These are phyloP conservation scores for Heliconius cydno DNA, from an alignment of 2,888 invertebrate species.

Conservation along the genomic window DNA sequence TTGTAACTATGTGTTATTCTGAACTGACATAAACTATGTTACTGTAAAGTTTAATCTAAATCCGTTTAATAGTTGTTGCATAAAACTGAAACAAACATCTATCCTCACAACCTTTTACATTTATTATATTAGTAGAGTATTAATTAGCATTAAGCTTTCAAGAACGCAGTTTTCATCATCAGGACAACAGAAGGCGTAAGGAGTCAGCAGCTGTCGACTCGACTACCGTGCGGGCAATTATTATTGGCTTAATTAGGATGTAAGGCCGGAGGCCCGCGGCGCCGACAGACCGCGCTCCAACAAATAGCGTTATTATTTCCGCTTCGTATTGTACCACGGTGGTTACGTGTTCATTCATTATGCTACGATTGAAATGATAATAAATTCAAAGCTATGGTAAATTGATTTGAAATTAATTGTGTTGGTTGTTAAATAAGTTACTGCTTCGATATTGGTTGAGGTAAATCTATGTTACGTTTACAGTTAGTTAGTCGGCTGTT, in stretches of 20 bases:
- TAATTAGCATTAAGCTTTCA: conserved; percentile 2
- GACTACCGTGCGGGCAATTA: conserved; percentile 76
- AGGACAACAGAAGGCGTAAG: conserved; percentile 61
- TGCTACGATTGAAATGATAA: conserved; percentile 75
- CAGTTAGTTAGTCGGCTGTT: conserved; percentile 72
- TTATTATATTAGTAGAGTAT: neutral
- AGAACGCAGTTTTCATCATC: conserved; percentile 45
- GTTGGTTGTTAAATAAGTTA: conserved; percentile 61
- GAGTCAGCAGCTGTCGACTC: conserved; percentile 62
- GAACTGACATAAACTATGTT: too few relatives aligned
- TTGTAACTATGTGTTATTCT: too few relatives aligned
- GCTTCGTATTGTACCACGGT: conserved; percentile 73
- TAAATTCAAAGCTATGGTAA: conserved; percentile 69
- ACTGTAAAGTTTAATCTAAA: too few relatives aligned
- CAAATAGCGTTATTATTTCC: conserved; percentile 81
- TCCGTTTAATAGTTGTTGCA: too few relatives aligned
- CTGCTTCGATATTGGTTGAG: conserved; percentile 53
- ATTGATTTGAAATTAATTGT: conserved; percentile 76
- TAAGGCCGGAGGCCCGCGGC: conserved; percentile 74
- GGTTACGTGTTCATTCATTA: conserved; percentile 68
- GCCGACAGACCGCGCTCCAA: conserved; percentile 68
- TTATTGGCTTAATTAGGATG: conserved; percentile 82
- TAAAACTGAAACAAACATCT: too few relatives aligned
- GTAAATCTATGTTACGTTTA: conserved; percentile 56
- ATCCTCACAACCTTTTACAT: too few relatives aligned